Evolutionary conservation across 2,797 vertebrate genomes (phyloP).

Genomic region (Protosalanx chinensis): DNA sequence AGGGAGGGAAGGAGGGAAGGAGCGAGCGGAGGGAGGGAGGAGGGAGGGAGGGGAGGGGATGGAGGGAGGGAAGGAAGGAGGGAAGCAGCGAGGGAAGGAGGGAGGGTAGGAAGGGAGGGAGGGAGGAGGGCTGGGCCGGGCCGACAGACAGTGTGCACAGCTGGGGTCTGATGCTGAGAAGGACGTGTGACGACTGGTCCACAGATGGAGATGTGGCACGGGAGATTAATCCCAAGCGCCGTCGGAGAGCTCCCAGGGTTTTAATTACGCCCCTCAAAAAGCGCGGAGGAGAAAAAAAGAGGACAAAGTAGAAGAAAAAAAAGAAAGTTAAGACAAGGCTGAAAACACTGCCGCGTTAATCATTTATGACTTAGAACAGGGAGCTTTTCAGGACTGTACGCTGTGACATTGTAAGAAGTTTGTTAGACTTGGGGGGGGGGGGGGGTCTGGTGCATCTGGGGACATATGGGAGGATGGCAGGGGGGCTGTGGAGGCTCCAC

Average conservation of each 20-base stretch:
- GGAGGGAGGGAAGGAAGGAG: too few relatives aligned
- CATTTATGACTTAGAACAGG: slow-evolving; percentile 54
- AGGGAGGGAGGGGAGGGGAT: neutral
- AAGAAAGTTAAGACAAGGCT: slow-evolving; percentile 11
- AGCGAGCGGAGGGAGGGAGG: too few relatives aligned
- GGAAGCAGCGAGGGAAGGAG: neutral
- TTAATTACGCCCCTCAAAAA: slow-evolving; percentile 60
- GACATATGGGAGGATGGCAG: neutral
- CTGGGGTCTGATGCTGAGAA: slow-evolving; percentile 61
- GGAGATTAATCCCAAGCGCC: slow-evolving; percentile 77
- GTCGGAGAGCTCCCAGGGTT: slow-evolving; percentile 66
- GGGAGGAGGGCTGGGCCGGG: slow-evolving; percentile 25
- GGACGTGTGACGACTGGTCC: slow-evolving; percentile 57
- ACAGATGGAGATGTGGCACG: slow-evolving; percentile 74
- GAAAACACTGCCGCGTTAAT: slow-evolving; percentile 53
- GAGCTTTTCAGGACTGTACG: slow-evolving; percentile 24
- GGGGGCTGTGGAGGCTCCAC: neutral
- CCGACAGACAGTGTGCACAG: slow-evolving; percentile 56
- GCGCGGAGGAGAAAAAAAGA: slow-evolving; percentile 9
- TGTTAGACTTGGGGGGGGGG: neutral
- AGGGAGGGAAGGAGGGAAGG: too few relatives aligned
- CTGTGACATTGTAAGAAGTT: slow-evolving; percentile 5
- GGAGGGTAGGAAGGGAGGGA: neutral
- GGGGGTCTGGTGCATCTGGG: neutral
- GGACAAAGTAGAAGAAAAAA: slow-evolving; percentile 34